Conservation (phyloP, 2,888 invertebrate species). For the Conistra vaccinii region DNA sequence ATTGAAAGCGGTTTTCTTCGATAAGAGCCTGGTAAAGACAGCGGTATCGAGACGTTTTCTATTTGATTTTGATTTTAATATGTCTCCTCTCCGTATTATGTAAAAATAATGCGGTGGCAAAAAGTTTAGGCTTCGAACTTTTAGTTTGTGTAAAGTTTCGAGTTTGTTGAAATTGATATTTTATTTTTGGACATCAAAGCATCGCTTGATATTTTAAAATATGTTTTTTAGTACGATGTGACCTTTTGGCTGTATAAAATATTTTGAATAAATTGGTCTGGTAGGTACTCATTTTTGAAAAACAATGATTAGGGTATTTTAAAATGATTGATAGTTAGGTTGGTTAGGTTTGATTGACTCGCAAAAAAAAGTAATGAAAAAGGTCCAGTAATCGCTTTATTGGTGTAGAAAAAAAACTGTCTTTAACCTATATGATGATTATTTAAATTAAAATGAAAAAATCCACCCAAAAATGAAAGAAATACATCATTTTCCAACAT, state of each 20-base stretch:
- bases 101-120: constrained; percentile 52
- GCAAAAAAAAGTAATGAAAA: neutral
- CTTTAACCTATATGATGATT: too few species aligned
- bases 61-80: constrained; percentile 76
- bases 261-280: neutral
- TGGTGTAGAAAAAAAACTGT: neutral
- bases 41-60: constrained; percentile 75
- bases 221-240: neutral
- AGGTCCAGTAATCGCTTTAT: neutral
- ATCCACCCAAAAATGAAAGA: too few species aligned
- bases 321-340: neutral
- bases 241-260: constrained; percentile 8
- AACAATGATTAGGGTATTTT: too few species aligned
- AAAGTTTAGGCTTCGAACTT: constrained; percentile 54
- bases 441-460: neutral
- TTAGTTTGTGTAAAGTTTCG: constrained; percentile 35
- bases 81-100: constrained; percentile 62
- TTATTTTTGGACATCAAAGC: constrained; percentile 37
- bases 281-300: neutral
- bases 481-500: too few species aligned
- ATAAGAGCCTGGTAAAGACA: constrained; percentile 84
- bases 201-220: constrained; percentile 4
- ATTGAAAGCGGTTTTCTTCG: constrained; percentile 88
- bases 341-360: too few species aligned
- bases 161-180: constrained; percentile 41